Percentiles rank a stretch among this genome's conserved stretches.
Evolutionary conservation across 2,888 invertebrate genomes (phyloP).

Genomic region (Xestia rhomboidea): DNA sequence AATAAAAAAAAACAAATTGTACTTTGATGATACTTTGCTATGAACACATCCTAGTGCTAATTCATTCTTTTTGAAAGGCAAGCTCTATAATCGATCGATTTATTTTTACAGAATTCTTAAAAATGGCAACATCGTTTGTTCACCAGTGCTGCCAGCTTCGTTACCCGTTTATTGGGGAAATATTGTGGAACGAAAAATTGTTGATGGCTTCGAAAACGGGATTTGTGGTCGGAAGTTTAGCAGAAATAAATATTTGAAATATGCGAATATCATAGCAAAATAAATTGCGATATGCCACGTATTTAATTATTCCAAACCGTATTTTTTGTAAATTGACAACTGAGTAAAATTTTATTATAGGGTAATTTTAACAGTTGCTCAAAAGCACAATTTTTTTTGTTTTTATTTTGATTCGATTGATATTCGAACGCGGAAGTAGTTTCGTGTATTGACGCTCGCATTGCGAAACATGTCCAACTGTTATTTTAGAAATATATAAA

Average conservation of each 20-base stretch:
- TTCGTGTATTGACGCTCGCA: constrained; percentile 81
- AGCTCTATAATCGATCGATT: constrained; percentile 22
- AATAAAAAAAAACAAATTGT: not conserved
- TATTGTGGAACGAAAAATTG: constrained; percentile 1
- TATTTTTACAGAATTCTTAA: not conserved
- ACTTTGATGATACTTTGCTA: not conserved
- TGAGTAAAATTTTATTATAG: constrained; percentile 26
- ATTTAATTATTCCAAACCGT: not conserved
- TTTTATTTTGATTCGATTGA: constrained; percentile 86
- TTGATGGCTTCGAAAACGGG: not conserved
- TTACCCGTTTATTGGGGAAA: constrained; percentile 52
- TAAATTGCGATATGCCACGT: too few species aligned
- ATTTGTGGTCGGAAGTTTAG: not conserved
- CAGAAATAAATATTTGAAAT: not conserved
- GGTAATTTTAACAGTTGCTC: constrained; percentile 62
- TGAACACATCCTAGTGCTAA: constrained; percentile 1
- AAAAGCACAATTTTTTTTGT: constrained; percentile 77
- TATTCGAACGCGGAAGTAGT: constrained; percentile 87
- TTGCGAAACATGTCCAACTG: constrained; percentile 86
- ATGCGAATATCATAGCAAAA: not conserved
- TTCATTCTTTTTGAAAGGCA: constrained; percentile 19
- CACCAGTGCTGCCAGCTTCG: constrained; percentile 27
- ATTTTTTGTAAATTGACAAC: constrained; percentile 21
- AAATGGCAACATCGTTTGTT: constrained; percentile 40
- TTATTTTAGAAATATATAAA: constrained; percentile 81